phyloP scores from a whole-genome alignment of 2,888 invertebrate genomes.

The Hypena proboscidalis region DNA sequence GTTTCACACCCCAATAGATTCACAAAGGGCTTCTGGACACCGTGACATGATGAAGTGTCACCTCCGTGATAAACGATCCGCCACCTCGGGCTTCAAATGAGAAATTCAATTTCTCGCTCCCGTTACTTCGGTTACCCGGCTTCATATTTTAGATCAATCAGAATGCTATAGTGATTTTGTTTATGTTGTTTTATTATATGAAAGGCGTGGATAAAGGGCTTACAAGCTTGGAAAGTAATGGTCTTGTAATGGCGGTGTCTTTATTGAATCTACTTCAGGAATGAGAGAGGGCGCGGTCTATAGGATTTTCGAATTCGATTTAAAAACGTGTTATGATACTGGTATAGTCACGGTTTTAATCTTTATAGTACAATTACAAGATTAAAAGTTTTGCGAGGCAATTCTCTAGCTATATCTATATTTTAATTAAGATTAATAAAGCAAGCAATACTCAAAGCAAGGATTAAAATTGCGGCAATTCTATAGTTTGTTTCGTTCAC shows the following conservation, averaged over 20 bases:
- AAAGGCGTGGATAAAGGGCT: slow-evolving; percentile 44
- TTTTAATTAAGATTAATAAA: too few species aligned
- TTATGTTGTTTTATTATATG: slow-evolving; percentile 42
- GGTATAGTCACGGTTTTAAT: too few species aligned
- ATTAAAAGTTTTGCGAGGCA: too few species aligned
- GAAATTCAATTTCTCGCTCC: slow-evolving; percentile 80
- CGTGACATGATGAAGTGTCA: slow-evolving; percentile 80
- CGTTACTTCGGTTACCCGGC: slow-evolving; percentile 55
- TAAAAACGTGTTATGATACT: slow-evolving; percentile 12
- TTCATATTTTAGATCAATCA: slow-evolving; percentile 48
- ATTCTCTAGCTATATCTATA: too few species aligned
- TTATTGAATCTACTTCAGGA: slow-evolving; percentile 12
- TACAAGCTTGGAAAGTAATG: slow-evolving; percentile 36
- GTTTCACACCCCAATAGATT: slow-evolving; percentile 66
- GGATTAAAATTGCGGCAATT: too few species aligned
- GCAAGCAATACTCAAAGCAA: too few species aligned
- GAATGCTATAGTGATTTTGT: slow-evolving; percentile 42
- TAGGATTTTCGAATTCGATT: slow-evolving; percentile 1
- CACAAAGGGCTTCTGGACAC: slow-evolving; percentile 68
- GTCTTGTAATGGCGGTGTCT: slow-evolving; percentile 30
- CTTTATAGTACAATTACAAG: slow-evolving; percentile 20
- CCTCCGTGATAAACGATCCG: slow-evolving; percentile 75
- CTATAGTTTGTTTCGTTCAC: too few species aligned
- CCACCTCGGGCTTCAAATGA: slow-evolving; percentile 71
- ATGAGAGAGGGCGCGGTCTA: not conserved